Base-by-base conservation (phyloP, 2,888 invertebrate genomes). In the Cremastinae sp. region DNA sequence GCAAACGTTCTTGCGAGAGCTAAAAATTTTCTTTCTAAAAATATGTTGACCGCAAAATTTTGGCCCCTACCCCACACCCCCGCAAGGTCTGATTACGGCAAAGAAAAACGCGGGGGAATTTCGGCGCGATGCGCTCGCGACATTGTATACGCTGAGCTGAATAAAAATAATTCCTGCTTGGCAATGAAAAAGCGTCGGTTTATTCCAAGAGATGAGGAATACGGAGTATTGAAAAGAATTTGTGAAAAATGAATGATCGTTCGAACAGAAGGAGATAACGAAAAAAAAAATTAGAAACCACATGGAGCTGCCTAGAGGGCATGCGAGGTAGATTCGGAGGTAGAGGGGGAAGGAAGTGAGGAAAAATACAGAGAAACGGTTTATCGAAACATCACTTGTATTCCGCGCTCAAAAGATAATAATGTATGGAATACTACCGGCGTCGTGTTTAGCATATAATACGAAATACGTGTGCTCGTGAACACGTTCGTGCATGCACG, bases 11-110 rank as follows among this genome's bases (percentile, higher is more conserved):
- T 51, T 55, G 70, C 22, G 28, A 68, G 43, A 41, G 43, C 73
- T 65, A 65, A 73, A 76, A 69, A 65, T 69, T 76, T 59, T 61
- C 39, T 73, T 77, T 70, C 69, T 74, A 77, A 74, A 77, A 74
- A 77, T 77, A 77, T 77, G 59, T 61, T 65, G 76, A 51, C 76
- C 71, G 71, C 75, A 71, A 75, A 75, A 39, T 71, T 18, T 55
- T 47, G 10, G 18, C 56, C 39, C 39, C 56, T 37, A 37, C 56
- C n/a, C 22, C 61, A 20, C 41, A n/a, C 53, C 12, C 20, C 14
- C 4, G 18, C 76, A 77, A 77, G 76, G 76, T 77, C 70, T 39
- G 58, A 55, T 70, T 65, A 14, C 35, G 51, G 41, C 53, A 35
- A 16, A 53, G 28, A 53, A 62, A 70, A 45, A 61, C 10, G 41